These are phyloP conservation scores for Onychostruthus taczanowskii DNA, from an alignment of 2,113 vertebrate species.

Conservation along the genomic window DNA sequence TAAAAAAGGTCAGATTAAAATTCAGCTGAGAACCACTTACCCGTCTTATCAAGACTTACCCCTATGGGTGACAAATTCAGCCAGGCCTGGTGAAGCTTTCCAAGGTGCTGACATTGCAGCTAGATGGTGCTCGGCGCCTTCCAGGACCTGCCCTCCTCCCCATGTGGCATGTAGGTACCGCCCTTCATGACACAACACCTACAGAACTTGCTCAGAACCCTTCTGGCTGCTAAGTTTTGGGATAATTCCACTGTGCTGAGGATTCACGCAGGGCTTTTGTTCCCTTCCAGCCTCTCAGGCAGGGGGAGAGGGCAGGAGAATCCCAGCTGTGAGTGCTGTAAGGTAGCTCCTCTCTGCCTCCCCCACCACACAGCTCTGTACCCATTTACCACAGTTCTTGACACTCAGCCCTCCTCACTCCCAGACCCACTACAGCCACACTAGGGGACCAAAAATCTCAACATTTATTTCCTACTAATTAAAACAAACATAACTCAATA, in stretches of 20 bases:
- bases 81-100: neutral
- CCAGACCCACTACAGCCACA: neutral
- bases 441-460: neutral
- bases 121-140: neutral
- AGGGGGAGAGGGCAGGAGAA: neutral
- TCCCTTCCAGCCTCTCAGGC: neutral
- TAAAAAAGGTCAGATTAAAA: neutral
- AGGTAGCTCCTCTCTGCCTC: neutral
- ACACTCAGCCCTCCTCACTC: neutral
- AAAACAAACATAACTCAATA: neutral
- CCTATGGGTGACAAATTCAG: neutral
- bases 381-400: rapidly evolving
- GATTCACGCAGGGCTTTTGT: neutral
- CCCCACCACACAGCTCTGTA: neutral
- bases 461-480: neutral
- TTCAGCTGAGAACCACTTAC: neutral
- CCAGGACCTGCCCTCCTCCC: neutral
- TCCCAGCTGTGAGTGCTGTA: rapidly evolving
- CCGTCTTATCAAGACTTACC: neutral
- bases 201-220: neutral
- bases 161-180: rapidly evolving
- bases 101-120: neutral
- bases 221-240: neutral
- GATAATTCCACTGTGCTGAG: neutral
- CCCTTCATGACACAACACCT: rapidly evolving